These are phyloP conservation scores for Calypte anna DNA, from an alignment of 2,113 vertebrate species.

Conservation along the genomic window DNA sequence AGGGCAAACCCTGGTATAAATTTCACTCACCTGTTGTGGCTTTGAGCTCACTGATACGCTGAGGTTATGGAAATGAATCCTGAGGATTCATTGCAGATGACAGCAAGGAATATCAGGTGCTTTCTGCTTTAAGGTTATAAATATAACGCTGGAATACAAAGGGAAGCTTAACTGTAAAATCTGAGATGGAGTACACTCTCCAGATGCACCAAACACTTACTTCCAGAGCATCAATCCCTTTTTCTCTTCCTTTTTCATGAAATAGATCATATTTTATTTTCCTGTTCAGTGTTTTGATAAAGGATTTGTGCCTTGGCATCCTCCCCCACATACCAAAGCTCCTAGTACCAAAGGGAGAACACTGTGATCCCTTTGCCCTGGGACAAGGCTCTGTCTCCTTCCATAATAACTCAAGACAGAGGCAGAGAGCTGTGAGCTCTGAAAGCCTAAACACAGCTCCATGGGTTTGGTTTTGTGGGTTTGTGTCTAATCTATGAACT, in stretches of 20 bases:
- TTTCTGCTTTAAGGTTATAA: neutral
- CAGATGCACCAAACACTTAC: neutral
- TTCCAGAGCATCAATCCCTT: neutral
- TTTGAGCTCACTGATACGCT: neutral
- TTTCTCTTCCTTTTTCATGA: neutral
- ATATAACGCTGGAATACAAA: neutral
- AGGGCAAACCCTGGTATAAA: neutral
- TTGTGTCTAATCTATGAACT: slow-evolving; percentile 40
- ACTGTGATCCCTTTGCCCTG: neutral
- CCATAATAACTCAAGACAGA: neutral
- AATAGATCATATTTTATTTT: neutral
- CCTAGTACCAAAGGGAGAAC: neutral
- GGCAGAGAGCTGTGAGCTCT: neutral
- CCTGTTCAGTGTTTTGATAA: neutral
- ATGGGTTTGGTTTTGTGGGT: slow-evolving; percentile 17
- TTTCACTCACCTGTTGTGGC: neutral
- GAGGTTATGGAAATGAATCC: neutral
- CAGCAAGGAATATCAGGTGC: neutral
- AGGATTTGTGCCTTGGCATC: neutral
- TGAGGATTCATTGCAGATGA: neutral
- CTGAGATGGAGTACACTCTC: neutral
- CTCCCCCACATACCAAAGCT: neutral
- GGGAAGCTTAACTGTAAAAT: neutral
- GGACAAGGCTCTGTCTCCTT: neutral
- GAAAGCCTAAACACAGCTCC: neutral